Base-by-base conservation (phyloP, 2,888 invertebrate species). In the Drosophila dives region DNA sequence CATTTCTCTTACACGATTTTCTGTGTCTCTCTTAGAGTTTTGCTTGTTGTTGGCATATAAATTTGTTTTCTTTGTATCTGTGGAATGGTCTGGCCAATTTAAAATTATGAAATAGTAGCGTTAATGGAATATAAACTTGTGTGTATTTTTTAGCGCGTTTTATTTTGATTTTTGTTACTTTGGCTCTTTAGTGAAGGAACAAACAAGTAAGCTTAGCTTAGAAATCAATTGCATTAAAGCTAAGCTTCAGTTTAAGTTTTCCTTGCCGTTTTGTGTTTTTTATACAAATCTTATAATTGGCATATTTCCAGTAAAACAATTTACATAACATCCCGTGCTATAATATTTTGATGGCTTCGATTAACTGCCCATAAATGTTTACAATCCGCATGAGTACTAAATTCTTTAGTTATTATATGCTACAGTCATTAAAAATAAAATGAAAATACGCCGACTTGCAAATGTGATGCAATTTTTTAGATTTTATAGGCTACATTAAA, bases 41-140 rank as follows among this genome's bases (percentile, higher is more conserved):
- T 32, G 15, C 5, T 48, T 40, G 49, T 29, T 79, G 71, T 69
- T 80, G 78, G 76, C 69, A 60, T 82, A 88, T 86, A 81, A 82
- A 88, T 86, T 86, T 82, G 69, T 66, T 75, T 79, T 81, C 83
- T 81, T 84, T 86, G 86, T 80, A 75, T 70, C 72, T 55, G 49
- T 62, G 62, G 75, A 76, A 84, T 82, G 69, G 71, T 59, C 69
- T 56, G 61, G 67, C 73, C 79, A 81, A 75, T 89, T 83, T 81
- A 70, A 86, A 86, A 81, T 86, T 89, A 84, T 86, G 83, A 86
- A 86, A 86, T 83, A 86, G 72, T 77, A 73, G 77, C 74, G 54
- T 76, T 88, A 81, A 84, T 84, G 79, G 84, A 76, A 81, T 79
- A 84, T 88, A 77, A 80, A 75, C 70, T 77, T 73, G 55, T 65